Percentiles rank a stretch among this genome's conserved stretches.
Conservation (phyloP, 2,888 invertebrate species). For the Apamea monoglypha region DNA sequence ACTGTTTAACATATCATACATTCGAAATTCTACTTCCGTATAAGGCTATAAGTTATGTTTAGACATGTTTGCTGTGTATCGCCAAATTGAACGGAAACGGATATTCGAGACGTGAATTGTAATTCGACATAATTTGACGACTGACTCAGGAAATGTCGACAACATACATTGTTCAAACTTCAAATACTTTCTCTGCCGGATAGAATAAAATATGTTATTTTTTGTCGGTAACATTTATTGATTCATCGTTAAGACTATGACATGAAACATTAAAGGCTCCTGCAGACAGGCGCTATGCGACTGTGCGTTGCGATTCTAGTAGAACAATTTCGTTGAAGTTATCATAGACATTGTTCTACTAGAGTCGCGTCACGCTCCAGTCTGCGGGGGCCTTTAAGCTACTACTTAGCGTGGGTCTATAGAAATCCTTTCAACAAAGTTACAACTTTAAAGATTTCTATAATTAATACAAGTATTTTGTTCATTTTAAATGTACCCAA, state of each 20-base stretch:
- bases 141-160: slow-evolving; percentile 55
- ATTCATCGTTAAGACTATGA: neutral
- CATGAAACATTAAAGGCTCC: neutral
- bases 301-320: too few relatives aligned
- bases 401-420: neutral
- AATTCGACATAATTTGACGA: slow-evolving; percentile 66
- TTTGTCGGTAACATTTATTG: neutral
- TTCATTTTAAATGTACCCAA: neutral
- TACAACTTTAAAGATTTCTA: neutral
- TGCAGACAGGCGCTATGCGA: neutral
- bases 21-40: slow-evolving; percentile 35
- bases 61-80: slow-evolving; percentile 54
- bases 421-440: neutral
- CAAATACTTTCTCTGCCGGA: slow-evolving; percentile 51
- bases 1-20: slow-evolving; percentile 33
- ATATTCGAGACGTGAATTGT: slow-evolving; percentile 75
- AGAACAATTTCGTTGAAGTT: too few relatives aligned
- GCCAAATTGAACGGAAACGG: slow-evolving; percentile 76
- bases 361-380: too few relatives aligned
- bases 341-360: too few relatives aligned
- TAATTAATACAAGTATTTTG: neutral
- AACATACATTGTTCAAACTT: slow-evolving; percentile 39
- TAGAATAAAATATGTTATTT: slow-evolving; percentile 28
- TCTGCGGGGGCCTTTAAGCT: too few relatives aligned
- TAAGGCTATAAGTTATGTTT: slow-evolving; percentile 44